Conservation (phyloP, 2,797 vertebrate genomes). For the Microctenopoma steveboyesi region DNA sequence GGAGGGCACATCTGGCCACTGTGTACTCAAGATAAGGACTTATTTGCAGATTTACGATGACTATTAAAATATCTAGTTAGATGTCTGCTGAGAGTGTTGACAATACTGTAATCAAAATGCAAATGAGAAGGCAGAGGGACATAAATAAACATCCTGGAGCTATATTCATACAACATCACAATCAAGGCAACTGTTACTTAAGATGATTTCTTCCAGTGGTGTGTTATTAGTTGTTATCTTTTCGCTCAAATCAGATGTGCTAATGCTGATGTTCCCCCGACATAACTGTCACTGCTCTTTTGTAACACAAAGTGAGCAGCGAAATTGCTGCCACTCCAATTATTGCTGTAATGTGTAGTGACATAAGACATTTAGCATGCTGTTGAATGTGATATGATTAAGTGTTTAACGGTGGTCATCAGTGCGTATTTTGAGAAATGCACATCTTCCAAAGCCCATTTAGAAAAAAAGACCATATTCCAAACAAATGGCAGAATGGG, state of each 20-base stretch:
- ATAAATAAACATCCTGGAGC: slow-evolving; percentile 77
- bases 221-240: slow-evolving; percentile 68
- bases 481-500: slow-evolving; percentile 61
- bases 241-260: slow-evolving; percentile 57
- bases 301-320: slow-evolving; percentile 22
- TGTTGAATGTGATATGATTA: slow-evolving; percentile 44
- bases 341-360: slow-evolving; percentile 25
- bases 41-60: slow-evolving; percentile 85
- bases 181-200: slow-evolving; percentile 76
- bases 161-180: slow-evolving; percentile 71
- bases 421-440: slow-evolving; percentile 30
- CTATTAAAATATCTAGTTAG: slow-evolving; percentile 83
- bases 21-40: slow-evolving; percentile 83
- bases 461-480: slow-evolving; percentile 57
- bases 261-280: slow-evolving; percentile 32
- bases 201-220: slow-evolving; percentile 63
- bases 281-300: slow-evolving; percentile 24
- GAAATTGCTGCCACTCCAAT: slow-evolving; percentile 19
- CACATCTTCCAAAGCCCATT: slow-evolving; percentile 49
- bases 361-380: slow-evolving; percentile 42
- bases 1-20: slow-evolving; percentile 81
- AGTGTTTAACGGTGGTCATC: slow-evolving; percentile 53
- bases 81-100: slow-evolving; percentile 80
- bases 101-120: slow-evolving; percentile 86
- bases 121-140: slow-evolving; percentile 79